Evolutionary conservation across 2,113 vertebrate genomes (phyloP).

Genomic region (Pluvialis apricaria): DNA sequence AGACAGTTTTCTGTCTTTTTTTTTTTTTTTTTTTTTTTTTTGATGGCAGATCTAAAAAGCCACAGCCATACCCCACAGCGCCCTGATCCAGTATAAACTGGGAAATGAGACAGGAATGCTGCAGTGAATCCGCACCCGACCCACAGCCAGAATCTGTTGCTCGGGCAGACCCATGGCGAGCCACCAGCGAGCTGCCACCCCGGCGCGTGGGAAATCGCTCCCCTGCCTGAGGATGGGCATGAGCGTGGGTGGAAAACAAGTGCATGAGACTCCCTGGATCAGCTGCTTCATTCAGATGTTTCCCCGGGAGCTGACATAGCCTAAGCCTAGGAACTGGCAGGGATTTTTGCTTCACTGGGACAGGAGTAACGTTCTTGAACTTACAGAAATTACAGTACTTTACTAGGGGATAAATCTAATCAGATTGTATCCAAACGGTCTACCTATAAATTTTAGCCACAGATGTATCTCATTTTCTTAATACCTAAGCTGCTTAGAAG

Average conservation of each 20-base stretch:
- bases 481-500: conserved; percentile 52
- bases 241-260: rapidly evolving
- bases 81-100: background rate
- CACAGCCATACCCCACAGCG: background rate
- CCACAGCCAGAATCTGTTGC: background rate
- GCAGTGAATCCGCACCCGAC: background rate
- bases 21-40: background rate
- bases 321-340: background rate
- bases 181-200: background rate
- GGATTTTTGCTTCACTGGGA: background rate
- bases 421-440: background rate
- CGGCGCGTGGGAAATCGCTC: rapidly evolving
- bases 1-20: background rate
- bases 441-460: conserved; percentile 27
- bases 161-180: background rate
- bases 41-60: background rate
- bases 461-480: conserved; percentile 60
- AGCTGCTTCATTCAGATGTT: background rate
- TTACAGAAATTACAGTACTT: background rate
- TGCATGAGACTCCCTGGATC: background rate
- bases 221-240: rapidly evolving
- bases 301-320: background rate
- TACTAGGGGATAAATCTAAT: conserved; percentile 39
- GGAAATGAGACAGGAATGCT: background rate
- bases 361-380: background rate